Evolutionary conservation across 2,797 vertebrate species (phyloP), one percentile per base, ranked within the genome.

Genomic region (Lagodon rhomboides): DNA sequence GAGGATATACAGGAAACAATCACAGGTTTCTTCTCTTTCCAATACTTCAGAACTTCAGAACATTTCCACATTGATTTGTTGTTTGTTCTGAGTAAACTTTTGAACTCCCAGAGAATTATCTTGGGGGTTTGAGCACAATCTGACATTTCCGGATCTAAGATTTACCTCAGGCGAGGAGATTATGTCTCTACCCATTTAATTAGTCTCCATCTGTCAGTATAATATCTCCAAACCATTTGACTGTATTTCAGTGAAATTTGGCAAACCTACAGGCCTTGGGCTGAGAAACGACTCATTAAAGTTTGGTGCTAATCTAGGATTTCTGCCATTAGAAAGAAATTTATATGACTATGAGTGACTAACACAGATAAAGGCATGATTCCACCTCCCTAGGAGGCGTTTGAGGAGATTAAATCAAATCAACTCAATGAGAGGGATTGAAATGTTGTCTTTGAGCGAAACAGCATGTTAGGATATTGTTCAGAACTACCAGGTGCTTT

Each of bases 141-240:
- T 25, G 30, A 47, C 7, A 46, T 63, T 77, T 64, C 60, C 55
- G 66, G 56, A 75, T 75, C 55, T 50, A 44, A 49, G 22, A 41
- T 68, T 51, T 64, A 70, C 69, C 69, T 58, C 65, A 34, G 54
- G 54, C 51, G 65, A 82, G 16, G 27, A 66, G 23, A 38, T 71
- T 68, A 38, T 53, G 46, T 25, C 66, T 72, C 51, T 46, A 55
- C 25, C 34, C 30, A 25, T 79, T 83, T 74, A 84, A 63, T 79
- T 81, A 81, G 65, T 65, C 66, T 70, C 79, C 56, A 62, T 75
- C 66, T 80, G 73, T 77, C 76, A 64, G 41, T 51, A 16, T 22
- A 49, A 51, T 43, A 73, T 70, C 25, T 71, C 23, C 3, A 58
- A 64, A 73, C 69, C 73, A 22, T 56, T 62, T 69, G 30, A 63